Conservation (phyloP, 2,888 invertebrate species). For the Liopterus haemorrhoidalis region DNA sequence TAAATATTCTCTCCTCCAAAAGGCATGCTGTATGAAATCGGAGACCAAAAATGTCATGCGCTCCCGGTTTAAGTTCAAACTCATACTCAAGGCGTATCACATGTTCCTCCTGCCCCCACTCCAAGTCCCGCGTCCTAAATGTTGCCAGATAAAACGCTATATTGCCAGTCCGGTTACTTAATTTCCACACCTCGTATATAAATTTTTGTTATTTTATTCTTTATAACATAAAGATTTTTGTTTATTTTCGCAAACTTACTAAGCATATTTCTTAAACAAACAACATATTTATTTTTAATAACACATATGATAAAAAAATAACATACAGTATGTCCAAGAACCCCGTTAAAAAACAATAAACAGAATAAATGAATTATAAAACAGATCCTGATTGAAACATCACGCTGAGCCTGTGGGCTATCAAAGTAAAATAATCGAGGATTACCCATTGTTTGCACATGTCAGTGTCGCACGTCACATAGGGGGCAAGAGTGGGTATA, state of each 20-base stretch:
- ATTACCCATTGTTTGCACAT: conserved; percentile 47
- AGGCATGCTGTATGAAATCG: too few relatives aligned
- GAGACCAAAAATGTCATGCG: too few relatives aligned
- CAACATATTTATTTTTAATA: conserved; percentile 2
- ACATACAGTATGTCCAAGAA: not conserved
- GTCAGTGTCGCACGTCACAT: conserved; percentile 37
- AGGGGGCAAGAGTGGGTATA: conserved; percentile 12
- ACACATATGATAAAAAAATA: not conserved
- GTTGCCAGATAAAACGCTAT: too few relatives aligned
- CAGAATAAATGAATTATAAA: conserved; percentile 39
- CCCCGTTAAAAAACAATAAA: conserved; percentile 24
- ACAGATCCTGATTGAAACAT: conserved; percentile 41
- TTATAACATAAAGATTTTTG: too few relatives aligned
- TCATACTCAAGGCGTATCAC: too few relatives aligned
- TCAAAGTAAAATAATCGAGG: conserved; percentile 45
- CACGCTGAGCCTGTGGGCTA: conserved; percentile 41
- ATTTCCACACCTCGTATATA: too few relatives aligned
- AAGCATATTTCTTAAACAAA: conserved; percentile 4
- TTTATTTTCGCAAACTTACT: not conserved
- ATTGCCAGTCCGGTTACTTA: too few relatives aligned
- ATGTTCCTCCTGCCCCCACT: too few relatives aligned
- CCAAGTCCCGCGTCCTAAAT: too few relatives aligned
- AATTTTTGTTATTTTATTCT: too few relatives aligned
- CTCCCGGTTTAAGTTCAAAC: too few relatives aligned
- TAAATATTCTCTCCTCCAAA: too few relatives aligned